Percentiles rank a stretch among this genome's conserved stretches.
Evolutionary conservation across 2,888 invertebrate species (phyloP).

Genomic region (Labia minor): DNA sequence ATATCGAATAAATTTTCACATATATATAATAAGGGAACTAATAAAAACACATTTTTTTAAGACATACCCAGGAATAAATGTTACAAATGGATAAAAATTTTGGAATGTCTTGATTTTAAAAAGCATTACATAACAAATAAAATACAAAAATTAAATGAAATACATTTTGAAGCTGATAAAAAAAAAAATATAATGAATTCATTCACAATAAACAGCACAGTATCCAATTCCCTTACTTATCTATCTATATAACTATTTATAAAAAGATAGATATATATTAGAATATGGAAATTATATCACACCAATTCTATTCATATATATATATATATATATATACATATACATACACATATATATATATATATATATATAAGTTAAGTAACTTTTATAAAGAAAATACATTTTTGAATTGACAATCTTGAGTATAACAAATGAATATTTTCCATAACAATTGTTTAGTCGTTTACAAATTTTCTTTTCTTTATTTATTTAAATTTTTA

Average conservation of each 20-base stretch:
- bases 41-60: neutral
- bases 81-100: neutral
- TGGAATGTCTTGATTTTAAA: neutral
- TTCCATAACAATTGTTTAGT: neutral
- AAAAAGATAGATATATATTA: neutral
- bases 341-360: neutral
- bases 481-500: neutral
- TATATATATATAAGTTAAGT: neutral
- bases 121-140: too few relatives aligned
- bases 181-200: too few relatives aligned
- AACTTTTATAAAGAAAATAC: neutral
- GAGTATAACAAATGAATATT: neutral
- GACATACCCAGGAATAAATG: neutral
- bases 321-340: neutral
- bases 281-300: constrained; percentile 1
- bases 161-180: too few relatives aligned
- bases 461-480: neutral
- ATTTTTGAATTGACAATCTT: neutral
- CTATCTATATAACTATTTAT: neutral
- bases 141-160: too few relatives aligned
- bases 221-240: neutral
- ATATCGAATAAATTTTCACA: neutral
- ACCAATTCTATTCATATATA: neutral
- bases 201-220: neutral
- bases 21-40: too few relatives aligned